Evolutionary conservation across 2,797 vertebrate genomes (phyloP).

Genomic region (Antrozous pallidus): DNA sequence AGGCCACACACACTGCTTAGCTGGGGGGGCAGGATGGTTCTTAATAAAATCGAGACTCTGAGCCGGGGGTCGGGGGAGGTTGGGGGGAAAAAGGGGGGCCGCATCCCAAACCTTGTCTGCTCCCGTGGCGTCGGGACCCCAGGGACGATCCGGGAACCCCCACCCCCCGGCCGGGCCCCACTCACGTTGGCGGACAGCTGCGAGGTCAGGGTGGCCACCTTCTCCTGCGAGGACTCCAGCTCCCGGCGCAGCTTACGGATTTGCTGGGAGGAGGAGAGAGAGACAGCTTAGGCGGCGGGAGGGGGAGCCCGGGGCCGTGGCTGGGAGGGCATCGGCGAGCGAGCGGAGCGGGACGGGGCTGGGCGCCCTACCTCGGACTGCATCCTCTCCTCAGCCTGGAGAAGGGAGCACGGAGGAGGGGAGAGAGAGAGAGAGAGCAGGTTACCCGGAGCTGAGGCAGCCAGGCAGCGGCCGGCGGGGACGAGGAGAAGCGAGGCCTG

Average conservation of each 20-base stretch:
- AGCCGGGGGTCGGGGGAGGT: neutral
- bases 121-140: neutral
- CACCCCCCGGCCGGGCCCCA: neutral
- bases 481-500: neutral
- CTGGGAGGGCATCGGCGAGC: neutral
- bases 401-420: constrained; percentile 75
- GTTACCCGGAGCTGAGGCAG: constrained; percentile 80
- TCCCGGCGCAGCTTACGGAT: constrained; percentile 95
- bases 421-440: constrained; percentile 81
- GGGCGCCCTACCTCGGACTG: constrained; percentile 93
- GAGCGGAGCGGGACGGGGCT: constrained; percentile 54
- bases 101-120: neutral
- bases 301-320: neutral
- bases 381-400: constrained; percentile 98
- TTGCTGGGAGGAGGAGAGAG: constrained; percentile 85
- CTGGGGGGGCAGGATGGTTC: neutral
- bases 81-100: too few relatives aligned
- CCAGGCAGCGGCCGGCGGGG: neutral
- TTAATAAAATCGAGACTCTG: neutral
- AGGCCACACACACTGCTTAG: neutral
- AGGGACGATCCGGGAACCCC: neutral
- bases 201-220: constrained; percentile 93
- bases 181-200: constrained; percentile 96
- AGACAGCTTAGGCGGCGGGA: neutral
- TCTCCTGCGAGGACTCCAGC: constrained; percentile 97